Percentiles rank a stretch among this genome's conserved stretches.
These are phyloP conservation scores for Patella ulyssiponensis DNA, from an alignment of 2,888 invertebrate genomes.

Conservation along the genomic window DNA sequence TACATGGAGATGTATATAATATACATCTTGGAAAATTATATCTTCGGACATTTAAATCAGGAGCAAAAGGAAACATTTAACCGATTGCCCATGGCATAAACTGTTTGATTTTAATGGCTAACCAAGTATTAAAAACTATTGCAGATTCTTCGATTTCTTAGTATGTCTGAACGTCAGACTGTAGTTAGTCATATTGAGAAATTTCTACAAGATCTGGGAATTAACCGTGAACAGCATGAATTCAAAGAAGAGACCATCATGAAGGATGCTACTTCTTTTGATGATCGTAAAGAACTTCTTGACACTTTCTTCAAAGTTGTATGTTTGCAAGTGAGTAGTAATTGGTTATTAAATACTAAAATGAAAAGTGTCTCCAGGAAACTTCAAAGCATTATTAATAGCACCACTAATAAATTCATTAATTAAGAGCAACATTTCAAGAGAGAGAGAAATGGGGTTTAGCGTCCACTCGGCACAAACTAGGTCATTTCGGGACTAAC, in stretches of 20 bases:
- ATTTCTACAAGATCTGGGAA: slow-evolving; percentile 41
- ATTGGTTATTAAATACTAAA: too few relatives aligned
- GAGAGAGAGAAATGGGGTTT: too few relatives aligned
- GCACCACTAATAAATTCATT: too few relatives aligned
- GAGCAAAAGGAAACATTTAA: too few relatives aligned
- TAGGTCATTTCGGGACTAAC: too few relatives aligned
- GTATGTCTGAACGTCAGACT: slow-evolving; percentile 41
- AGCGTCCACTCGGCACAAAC: too few relatives aligned
- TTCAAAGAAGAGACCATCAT: slow-evolving; percentile 49
- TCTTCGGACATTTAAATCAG: too few relatives aligned
- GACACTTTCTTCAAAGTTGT: slow-evolving; percentile 63
- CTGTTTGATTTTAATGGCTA: background rate
- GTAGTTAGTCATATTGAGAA: slow-evolving; percentile 44
- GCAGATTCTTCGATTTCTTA: slow-evolving; percentile 58
- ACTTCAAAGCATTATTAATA: too few relatives aligned
- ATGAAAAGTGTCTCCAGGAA: too few relatives aligned
- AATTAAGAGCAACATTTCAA: too few relatives aligned
- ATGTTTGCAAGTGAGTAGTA: slow-evolving; percentile 43
- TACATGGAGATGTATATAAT: too few relatives aligned
- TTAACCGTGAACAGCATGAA: slow-evolving; percentile 33
- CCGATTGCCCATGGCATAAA: background rate
- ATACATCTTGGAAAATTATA: too few relatives aligned
- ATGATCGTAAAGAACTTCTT: slow-evolving; percentile 61
- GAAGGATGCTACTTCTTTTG: slow-evolving; percentile 57
- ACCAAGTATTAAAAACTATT: slow-evolving; percentile 14